Conservation (phyloP, 2,797 vertebrate genomes). For the Ataeniobius toweri region DNA sequence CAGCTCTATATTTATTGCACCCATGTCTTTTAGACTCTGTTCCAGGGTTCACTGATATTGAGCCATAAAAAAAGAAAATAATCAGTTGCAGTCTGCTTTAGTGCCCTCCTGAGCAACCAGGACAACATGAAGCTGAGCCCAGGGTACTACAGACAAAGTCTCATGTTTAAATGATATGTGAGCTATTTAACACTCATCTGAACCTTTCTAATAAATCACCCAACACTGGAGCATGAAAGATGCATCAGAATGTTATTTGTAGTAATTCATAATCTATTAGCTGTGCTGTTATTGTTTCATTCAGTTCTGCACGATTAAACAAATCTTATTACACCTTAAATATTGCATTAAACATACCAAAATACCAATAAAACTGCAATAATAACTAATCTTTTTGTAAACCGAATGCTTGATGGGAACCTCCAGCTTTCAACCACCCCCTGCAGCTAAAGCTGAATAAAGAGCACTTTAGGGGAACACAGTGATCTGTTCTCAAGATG, state of each 20-base stretch:
- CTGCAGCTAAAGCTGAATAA: conserved; percentile 53
- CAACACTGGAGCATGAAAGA: conserved; percentile 10
- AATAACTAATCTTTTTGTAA: conserved; percentile 51
- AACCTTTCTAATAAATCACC: conserved; percentile 31
- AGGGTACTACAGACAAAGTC: conserved; percentile 25
- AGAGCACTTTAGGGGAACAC: conserved; percentile 24
- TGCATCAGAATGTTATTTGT: neutral
- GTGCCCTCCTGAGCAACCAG: conserved; percentile 57
- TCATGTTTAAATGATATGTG: conserved; percentile 35
- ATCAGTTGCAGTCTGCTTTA: conserved; percentile 52
- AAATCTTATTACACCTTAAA: neutral
- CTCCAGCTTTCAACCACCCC: conserved; percentile 46
- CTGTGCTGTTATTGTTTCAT: conserved; percentile 4
- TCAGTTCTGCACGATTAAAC: conserved; percentile 12
- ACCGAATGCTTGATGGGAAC: conserved; percentile 39
- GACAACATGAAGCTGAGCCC: conserved; percentile 49
- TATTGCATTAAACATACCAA: neutral
- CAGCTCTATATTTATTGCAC: conserved; percentile 33
- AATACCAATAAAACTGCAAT: conserved; percentile 3
- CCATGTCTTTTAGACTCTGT: conserved; percentile 44
- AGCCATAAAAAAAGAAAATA: conserved; percentile 56
- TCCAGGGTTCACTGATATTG: conserved; percentile 49
- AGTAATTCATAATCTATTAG: neutral
- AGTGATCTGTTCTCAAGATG: conserved; percentile 76
- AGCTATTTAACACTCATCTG: conserved; percentile 20